These are phyloP conservation scores for Takifugu bimaculatus DNA, from an alignment of 2,113 vertebrate species.

Conservation along the genomic window DNA sequence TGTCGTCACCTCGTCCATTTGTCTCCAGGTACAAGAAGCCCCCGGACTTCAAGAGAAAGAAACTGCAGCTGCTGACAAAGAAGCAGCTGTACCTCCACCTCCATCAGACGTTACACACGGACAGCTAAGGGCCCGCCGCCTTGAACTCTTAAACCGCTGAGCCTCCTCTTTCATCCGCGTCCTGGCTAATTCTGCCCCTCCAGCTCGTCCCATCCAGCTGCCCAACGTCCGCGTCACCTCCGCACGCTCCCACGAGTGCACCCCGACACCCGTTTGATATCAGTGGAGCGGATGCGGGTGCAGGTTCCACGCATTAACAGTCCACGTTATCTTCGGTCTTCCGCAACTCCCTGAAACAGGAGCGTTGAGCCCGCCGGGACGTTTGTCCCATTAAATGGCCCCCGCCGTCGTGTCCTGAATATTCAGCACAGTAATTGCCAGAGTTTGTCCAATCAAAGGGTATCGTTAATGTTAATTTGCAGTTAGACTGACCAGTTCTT, in stretches of 20 bases:
- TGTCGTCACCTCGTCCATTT: not conserved
- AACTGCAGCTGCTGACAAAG: slow-evolving; percentile 95
- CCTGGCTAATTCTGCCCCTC: slow-evolving; percentile 39
- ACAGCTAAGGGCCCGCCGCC: slow-evolving; percentile 71
- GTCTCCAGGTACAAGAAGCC: slow-evolving; percentile 95
- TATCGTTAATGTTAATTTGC: too few relatives aligned
- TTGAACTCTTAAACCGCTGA: not conserved
- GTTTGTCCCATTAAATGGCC: too few relatives aligned
- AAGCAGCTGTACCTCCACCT: slow-evolving; percentile 99
- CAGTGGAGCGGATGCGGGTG: slow-evolving; percentile 3
- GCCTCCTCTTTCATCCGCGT: slow-evolving; percentile 37
- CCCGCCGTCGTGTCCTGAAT: too few relatives aligned
- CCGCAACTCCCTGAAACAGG: slow-evolving; percentile 11
- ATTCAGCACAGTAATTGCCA: too few relatives aligned
- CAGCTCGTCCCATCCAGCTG: too few relatives aligned
- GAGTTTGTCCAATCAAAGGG: too few relatives aligned
- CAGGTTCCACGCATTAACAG: too few relatives aligned
- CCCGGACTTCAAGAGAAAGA: slow-evolving; percentile 98
- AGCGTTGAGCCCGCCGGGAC: too few relatives aligned
- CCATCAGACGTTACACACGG: slow-evolving; percentile 94
- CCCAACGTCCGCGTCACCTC: slow-evolving; percentile 23
- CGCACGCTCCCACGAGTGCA: too few relatives aligned
- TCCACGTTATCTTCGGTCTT: slow-evolving; percentile 37
- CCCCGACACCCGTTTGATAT: too few relatives aligned
- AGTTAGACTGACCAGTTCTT: too few relatives aligned